Percentiles rank a stretch among this genome's conserved stretches.
Evolutionary conservation across 30 jellyfish, hydroid and myxozoan species (phyloP).

Genomic region (Clytia hemisphaerica): DNA sequence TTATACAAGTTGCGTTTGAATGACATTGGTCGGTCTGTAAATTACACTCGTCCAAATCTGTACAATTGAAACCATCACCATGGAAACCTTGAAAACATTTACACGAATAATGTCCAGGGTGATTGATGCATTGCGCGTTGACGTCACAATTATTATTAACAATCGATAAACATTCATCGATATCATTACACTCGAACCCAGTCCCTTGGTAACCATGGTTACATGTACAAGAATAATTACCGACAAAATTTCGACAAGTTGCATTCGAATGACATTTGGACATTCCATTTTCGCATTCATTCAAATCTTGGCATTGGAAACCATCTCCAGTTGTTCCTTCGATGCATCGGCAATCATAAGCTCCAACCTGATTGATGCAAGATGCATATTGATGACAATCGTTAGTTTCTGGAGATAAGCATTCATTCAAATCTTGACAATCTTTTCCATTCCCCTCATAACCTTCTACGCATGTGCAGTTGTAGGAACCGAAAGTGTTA

Average conservation of each 20-base stretch:
- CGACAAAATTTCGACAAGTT: conserved; percentile 36
- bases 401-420: conserved; percentile 25
- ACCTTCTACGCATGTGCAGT: conserved; percentile 53
- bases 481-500: conserved; percentile 54
- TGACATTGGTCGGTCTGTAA: conserved; percentile 45
- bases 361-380: conserved; percentile 57
- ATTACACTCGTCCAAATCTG: conserved; percentile 27
- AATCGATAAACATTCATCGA: conserved; percentile 45
- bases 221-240: conserved; percentile 36
- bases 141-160: conserved; percentile 31
- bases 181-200: conserved; percentile 49
- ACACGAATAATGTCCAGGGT: conserved; percentile 40
- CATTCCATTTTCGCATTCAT: conserved; percentile 25
- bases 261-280: conserved; percentile 52
- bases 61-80: conserved; percentile 49
- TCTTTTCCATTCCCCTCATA: conserved; percentile 49
- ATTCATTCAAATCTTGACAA: conserved; percentile 56
- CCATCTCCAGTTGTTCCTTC: conserved; percentile 68
- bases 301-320: conserved; percentile 35
- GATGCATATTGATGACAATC: conserved; percentile 50
- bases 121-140: conserved; percentile 34
- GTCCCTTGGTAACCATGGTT: conserved; percentile 49
- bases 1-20: conserved; percentile 15
- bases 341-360: conserved; percentile 47
- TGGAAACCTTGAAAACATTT: conserved; percentile 33